Base-by-base conservation (phyloP, 2,888 invertebrate species). In the Dichetophora obliterata region DNA sequence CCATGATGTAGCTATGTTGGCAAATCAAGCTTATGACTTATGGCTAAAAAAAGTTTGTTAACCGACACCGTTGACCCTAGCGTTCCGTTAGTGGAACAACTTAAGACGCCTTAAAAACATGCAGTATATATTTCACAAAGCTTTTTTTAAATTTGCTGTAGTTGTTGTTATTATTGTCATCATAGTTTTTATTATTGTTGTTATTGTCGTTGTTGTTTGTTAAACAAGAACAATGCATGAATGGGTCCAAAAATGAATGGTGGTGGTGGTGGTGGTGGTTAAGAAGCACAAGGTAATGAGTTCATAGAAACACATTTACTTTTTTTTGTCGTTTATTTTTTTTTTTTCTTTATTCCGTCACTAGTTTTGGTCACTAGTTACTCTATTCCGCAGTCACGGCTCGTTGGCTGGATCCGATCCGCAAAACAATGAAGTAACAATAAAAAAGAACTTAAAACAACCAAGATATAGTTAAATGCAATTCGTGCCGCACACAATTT, bases 41-140 rank as follows among this genome's bases (percentile, higher is more conserved):
- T 43, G 43, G 43, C 43, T 43, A 3, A 43, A 43, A 43, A 22
- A 72, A 59, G 68, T 71, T 65, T 54, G 50, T 73, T 68, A 69
- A 77, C 77, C 75, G 77, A 75, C 77, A 77, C 75, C 71, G 66
- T 70, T 77, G 63, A 71, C 75, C 52, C 68, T 66, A 61, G 48
- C 6, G 57, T 63, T 66, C 66, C 71, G 75, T 77, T 73, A 76
- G 72, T 76, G 59, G 73, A 76, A 68, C 73, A 66, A 66, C 71
- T 52, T 59, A 71, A n/a, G 19, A 70, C 11, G 52, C 52, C 50
- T 54, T 16, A 70, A 54, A 43, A 63, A 48, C 48, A 68, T 14
- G 14, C n/a, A 68, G 52, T 4, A 11, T 27, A 48, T 37, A 43
- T 34, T 71, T 59, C 57, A 59, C 43, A 57, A 71, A 34, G 4